Evolutionary conservation across 2,113 vertebrate species (phyloP).

Genomic region (Garra rufa): DNA sequence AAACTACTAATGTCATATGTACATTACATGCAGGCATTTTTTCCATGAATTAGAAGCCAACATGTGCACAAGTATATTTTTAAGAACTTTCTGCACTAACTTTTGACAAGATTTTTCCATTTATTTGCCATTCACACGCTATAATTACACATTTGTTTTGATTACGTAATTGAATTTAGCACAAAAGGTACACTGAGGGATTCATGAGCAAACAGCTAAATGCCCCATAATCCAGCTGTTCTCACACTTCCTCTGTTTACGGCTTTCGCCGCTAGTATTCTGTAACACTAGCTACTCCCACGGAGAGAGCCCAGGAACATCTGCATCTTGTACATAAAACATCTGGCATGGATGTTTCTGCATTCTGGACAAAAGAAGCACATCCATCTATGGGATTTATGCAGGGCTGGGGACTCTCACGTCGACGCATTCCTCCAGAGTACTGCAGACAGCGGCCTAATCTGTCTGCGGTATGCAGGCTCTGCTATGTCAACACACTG

Average conservation of each 20-base stretch:
- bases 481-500: slow-evolving; percentile 51
- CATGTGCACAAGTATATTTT: neutral
- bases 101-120: neutral
- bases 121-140: neutral
- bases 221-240: slow-evolving; percentile 9
- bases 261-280: slow-evolving; percentile 1
- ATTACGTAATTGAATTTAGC: neutral
- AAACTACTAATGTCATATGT: too few species aligned
- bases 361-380: slow-evolving; percentile 22
- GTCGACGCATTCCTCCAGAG: slow-evolving; percentile 30
- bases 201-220: slow-evolving; percentile 1
- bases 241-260: slow-evolving; percentile 20
- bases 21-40: too few species aligned
- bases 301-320: slow-evolving; percentile 47
- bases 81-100: neutral
- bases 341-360: slow-evolving; percentile 55
- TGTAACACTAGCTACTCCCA: slow-evolving; percentile 44
- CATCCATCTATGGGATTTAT: slow-evolving; percentile 53
- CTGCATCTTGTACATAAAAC: slow-evolving; percentile 56
- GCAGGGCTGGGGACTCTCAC: slow-evolving; percentile 20
- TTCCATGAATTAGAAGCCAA: neutral
- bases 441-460: slow-evolving; percentile 23
- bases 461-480: slow-evolving; percentile 22
- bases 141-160: neutral
- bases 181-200: neutral